Percentiles rank a stretch among this genome's conserved stretches.
Conservation (phyloP, 2,113 vertebrate species). For the Hippocampus abdominalis region DNA sequence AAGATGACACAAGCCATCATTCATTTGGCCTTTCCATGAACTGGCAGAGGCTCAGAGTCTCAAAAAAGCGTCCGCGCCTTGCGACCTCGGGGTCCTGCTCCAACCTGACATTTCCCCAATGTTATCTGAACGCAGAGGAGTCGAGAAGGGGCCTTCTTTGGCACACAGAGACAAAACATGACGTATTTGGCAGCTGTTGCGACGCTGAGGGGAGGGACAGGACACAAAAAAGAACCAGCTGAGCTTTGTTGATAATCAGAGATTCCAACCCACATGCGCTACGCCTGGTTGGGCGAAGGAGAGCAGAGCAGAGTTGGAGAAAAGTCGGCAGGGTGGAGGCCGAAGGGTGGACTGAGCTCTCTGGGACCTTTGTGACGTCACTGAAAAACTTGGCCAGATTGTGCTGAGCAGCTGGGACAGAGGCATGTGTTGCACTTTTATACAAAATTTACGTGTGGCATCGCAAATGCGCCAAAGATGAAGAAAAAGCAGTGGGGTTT, state of each 20-base stretch:
- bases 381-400: slow-evolving; percentile 16
- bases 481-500: background rate
- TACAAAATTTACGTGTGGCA: background rate
- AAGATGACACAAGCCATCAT: background rate
- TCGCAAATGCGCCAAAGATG: background rate
- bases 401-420: background rate
- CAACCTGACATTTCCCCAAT: slow-evolving; percentile 26
- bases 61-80: slow-evolving; percentile 20
- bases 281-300: slow-evolving; percentile 32
- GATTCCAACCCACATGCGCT: slow-evolving; percentile 43
- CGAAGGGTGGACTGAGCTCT: slow-evolving; percentile 19
- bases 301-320: slow-evolving; percentile 23
- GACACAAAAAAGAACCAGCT: slow-evolving; percentile 53
- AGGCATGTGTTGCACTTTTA: background rate
- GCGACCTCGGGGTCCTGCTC: slow-evolving; percentile 32
- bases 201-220: slow-evolving; percentile 44
- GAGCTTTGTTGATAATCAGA: slow-evolving; percentile 48
- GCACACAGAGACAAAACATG: slow-evolving; percentile 46
- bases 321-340: slow-evolving; percentile 22
- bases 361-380: slow-evolving; percentile 25
- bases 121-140: slow-evolving; percentile 54
- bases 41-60: slow-evolving; percentile 5
- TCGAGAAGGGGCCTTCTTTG: slow-evolving; percentile 47
- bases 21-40: slow-evolving; percentile 29
- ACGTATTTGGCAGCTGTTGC: slow-evolving; percentile 63